Conservation (phyloP, 2,113 vertebrate species). For the Coryphaenoides rupestris region DNA sequence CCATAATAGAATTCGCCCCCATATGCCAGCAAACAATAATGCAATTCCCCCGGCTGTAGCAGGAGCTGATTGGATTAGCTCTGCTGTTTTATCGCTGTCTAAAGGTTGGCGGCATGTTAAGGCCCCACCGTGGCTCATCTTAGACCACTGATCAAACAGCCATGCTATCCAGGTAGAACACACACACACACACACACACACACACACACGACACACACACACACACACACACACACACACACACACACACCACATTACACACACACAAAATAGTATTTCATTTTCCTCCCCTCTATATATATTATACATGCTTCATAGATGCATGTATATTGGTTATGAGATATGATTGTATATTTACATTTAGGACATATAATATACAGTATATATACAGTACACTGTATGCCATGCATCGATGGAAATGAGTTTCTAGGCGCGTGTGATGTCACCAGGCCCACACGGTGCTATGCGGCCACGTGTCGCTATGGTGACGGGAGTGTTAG, state of each 20-base stretch:
- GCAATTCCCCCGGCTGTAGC: constrained; percentile 17
- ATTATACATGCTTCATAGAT: too few species aligned
- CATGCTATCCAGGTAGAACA: not conserved
- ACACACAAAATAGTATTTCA: too few species aligned
- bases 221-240: constrained; percentile 10
- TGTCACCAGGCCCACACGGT: constrained; percentile 62
- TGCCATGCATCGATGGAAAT: not conserved
- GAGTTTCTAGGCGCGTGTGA: constrained; percentile 63
- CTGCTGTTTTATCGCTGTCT: constrained; percentile 11
- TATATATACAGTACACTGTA: too few species aligned
- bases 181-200: constrained; percentile 9
- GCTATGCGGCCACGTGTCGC: constrained; percentile 62
- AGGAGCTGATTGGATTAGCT: constrained; percentile 22
- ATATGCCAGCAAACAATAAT: not conserved
- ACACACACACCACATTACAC: constrained; percentile 1
- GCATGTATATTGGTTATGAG: too few species aligned
- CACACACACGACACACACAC: constrained; percentile 11
- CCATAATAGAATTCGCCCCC: constrained; percentile 6
- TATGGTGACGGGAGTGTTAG: constrained; percentile 60
- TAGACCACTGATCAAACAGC: constrained; percentile 12
- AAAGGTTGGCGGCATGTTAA: constrained; percentile 32
- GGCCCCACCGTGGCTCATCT: constrained; percentile 15
- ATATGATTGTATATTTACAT: too few species aligned
- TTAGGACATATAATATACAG: too few species aligned
- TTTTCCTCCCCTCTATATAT: too few species aligned